Evolutionary conservation across 53 echinoderm and acorn worm genomes (phyloP).

Genomic region (Zoroaster sp.): DNA sequence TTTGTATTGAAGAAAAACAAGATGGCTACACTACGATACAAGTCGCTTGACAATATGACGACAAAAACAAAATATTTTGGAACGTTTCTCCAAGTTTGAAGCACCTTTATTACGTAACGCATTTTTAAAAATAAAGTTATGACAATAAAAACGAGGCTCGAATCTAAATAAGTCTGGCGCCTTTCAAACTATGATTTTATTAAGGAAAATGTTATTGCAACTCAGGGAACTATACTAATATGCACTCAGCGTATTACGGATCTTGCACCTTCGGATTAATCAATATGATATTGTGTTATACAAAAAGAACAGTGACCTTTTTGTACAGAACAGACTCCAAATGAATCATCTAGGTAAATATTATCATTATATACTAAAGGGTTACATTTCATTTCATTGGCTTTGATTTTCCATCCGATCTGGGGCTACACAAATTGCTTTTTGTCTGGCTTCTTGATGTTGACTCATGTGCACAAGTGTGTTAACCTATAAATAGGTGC

Average conservation of each 20-base stretch:
- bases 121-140: no score
- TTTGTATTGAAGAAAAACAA: no score
- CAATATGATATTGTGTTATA: background rate
- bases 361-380: background rate
- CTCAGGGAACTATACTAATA: background rate
- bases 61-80: no score
- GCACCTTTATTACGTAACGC: no score
- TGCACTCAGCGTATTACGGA: background rate
- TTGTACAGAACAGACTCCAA: background rate
- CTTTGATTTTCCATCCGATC: background rate
- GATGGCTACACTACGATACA: no score
- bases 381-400: background rate
- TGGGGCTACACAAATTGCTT: background rate
- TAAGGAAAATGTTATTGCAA: no score
- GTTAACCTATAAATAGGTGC: no score
- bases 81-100: no score
- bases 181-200: no score
- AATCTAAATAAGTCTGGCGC: no score
- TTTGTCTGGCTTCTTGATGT: background rate
- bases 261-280: background rate
- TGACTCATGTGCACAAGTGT: background rate
- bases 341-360: conserved; percentile 9
- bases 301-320: background rate
- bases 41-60: no score
- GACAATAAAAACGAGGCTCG: no score